Percentiles rank a stretch among this genome's conserved stretches.
Evolutionary conservation across 1,140 invertebrate genomes (phyloP).

Genomic region (Caenorhabditis tropicalis): DNA sequence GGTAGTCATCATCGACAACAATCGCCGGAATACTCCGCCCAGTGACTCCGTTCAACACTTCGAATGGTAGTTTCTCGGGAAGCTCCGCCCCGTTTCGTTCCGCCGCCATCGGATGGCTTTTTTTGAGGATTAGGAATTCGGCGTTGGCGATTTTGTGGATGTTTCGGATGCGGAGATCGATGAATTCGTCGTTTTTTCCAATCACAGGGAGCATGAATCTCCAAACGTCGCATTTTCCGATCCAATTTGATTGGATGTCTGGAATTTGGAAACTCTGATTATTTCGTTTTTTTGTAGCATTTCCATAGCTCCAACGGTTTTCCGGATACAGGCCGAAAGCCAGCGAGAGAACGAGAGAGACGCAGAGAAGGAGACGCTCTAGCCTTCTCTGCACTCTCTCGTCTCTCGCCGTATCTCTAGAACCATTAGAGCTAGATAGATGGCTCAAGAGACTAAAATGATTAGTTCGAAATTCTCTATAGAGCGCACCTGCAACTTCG

Average conservation of each 20-base stretch:
- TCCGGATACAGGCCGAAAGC: too few species aligned
- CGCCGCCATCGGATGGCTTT: slow-evolving; percentile 60
- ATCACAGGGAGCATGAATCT: slow-evolving; percentile 79
- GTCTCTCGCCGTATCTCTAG: too few species aligned
- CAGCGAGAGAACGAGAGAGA: too few species aligned
- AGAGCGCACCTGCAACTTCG: slow-evolving; percentile 79
- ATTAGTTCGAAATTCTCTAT: too few species aligned
- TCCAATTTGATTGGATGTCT: slow-evolving; percentile 91
- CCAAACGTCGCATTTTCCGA: slow-evolving; percentile 87
- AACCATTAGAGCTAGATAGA: too few species aligned
- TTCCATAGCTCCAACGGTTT: too few species aligned
- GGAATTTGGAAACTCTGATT: too few species aligned
- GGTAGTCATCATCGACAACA: slow-evolving; percentile 42
- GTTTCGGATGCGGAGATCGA: slow-evolving; percentile 64
- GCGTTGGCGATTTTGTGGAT: slow-evolving; percentile 57
- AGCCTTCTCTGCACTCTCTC: too few species aligned
- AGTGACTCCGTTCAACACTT: slow-evolving; percentile 47
- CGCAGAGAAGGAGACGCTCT: too few species aligned
- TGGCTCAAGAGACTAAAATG: too few species aligned
- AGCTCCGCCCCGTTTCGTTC: neutral
- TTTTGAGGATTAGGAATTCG: slow-evolving; percentile 62
- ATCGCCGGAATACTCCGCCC: slow-evolving; percentile 12
- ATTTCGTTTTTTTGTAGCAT: too few species aligned
- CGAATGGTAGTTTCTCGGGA: slow-evolving; percentile 36
- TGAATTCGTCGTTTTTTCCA: slow-evolving; percentile 12